These are phyloP conservation scores for Ctenosaura bakeri DNA, from an alignment of 2,797 vertebrate genomes.

Conservation along the genomic window DNA sequence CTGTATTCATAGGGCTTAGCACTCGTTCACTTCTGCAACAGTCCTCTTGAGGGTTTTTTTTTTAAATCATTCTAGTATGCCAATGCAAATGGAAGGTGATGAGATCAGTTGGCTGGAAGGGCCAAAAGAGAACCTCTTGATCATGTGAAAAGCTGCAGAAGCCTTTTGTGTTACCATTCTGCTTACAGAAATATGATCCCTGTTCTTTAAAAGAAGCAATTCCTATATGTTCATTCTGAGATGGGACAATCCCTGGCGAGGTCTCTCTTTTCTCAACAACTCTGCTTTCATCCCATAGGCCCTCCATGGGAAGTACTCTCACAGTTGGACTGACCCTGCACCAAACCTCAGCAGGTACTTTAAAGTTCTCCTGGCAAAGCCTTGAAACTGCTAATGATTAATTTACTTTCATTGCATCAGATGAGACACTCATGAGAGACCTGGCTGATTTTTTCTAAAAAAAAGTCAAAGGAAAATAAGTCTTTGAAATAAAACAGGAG, in stretches of 20 bases:
- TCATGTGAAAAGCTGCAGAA: not conserved
- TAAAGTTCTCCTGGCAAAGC: not conserved
- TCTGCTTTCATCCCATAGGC: too few species aligned
- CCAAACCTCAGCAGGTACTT: not conserved
- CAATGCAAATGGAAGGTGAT: too few species aligned
- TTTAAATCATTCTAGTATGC: too few species aligned
- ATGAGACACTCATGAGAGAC: constrained; percentile 22
- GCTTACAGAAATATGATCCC: not conserved
- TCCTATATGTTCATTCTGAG: not conserved
- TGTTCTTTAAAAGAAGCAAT: not conserved
- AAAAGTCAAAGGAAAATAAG: not conserved
- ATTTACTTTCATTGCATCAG: constrained; percentile 22
- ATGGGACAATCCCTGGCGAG: not conserved
- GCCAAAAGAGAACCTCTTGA: too few species aligned
- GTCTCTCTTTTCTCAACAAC: not conserved
- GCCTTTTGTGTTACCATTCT: not conserved
- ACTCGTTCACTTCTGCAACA: too few species aligned
- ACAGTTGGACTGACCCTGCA: not conserved
- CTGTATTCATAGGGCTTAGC: too few species aligned
- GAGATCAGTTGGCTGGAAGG: too few species aligned
- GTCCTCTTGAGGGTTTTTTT: too few species aligned
- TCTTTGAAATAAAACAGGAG: not conserved
- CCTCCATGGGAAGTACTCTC: not conserved
- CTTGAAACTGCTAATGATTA: not conserved
- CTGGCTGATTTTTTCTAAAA: not conserved